Evolutionary conservation across 2,797 vertebrate genomes (phyloP), one percentile per base, ranked within the genome.

Genomic region (Okamejei kenojei): DNA sequence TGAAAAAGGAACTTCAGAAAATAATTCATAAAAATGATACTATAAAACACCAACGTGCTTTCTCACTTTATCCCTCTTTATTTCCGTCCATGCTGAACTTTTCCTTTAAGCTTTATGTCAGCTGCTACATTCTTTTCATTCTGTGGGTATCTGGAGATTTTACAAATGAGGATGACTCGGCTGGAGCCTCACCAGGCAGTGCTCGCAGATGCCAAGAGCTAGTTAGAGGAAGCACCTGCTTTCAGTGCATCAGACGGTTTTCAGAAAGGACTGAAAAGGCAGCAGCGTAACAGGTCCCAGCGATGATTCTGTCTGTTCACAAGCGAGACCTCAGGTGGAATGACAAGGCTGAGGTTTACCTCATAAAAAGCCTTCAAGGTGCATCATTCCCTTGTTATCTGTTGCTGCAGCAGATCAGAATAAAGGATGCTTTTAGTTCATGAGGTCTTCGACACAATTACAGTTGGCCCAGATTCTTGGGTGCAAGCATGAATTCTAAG

Each of bases 391-490:
- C 29, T 32, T 15, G 19, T 86, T 63, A 86, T 29, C 15, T 86
- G n/a, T n/a, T 0, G 61, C n/a, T 26, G 45, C 23, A 26, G 21
- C 45, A 3, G 54, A 61, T 68, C 1, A 17, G 23, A 35, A 68
- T 32, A 68, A 19, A 17, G 61, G 29, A 10, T 68, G 29, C 82
- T 65, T 65, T 15, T 86, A 58, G 29, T 65, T 86, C 82, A 86
- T 15, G n/a, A 86, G n/a, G 82, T 86, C 84, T 32, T 88, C 35
- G 61, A 88, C 63, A 68, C 63, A 88, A 35, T 88, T 88, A 88
- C 15, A 68, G n/a, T 88, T 35, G n/a, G 61, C n/a, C 84, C 84
- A 21, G 61, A 68, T 88, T 68, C n/a, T 35, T 10, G 8, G 63
- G 61, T 63, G 65, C n/a, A 65, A 32, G n/a, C n/a, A 32, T 21